phyloP scores from a whole-genome alignment of 2,113 vertebrate species.

The Acinonyx jubatus region DNA sequence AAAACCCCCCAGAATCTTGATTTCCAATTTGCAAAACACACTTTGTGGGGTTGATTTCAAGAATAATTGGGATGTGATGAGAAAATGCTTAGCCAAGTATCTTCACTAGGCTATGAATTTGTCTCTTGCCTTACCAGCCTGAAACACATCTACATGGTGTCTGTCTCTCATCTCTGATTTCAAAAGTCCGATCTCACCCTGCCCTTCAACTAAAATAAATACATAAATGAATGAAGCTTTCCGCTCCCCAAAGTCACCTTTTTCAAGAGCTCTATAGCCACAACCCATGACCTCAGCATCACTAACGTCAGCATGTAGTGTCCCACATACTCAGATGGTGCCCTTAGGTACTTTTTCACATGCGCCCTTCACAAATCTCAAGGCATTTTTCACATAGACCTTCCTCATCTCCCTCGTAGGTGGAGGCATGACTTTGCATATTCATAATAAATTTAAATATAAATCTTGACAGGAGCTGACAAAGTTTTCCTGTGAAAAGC shows the following conservation, averaged over 20 bases:
- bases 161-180: neutral
- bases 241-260: neutral
- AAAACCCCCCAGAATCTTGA: neutral
- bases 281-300: neutral
- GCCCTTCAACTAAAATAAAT: neutral
- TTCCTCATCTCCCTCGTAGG: neutral
- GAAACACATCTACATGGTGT: neutral
- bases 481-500: neutral
- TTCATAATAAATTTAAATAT: slow-evolving; percentile 20
- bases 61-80: neutral
- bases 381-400: neutral
- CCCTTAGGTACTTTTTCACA: neutral
- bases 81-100: neutral
- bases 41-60: neutral
- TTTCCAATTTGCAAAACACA: neutral
- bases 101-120: neutral
- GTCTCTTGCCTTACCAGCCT: neutral
- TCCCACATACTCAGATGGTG: neutral
- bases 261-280: neutral
- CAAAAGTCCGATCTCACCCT: neutral
- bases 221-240: neutral
- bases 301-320: too few relatives aligned
- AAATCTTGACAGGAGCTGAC: neutral
- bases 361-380: neutral
- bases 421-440: neutral